Evolutionary conservation across 2,888 invertebrate species (phyloP), one percentile per base, ranked within the genome.

Genomic region (Scotopteryx bipunctaria): DNA sequence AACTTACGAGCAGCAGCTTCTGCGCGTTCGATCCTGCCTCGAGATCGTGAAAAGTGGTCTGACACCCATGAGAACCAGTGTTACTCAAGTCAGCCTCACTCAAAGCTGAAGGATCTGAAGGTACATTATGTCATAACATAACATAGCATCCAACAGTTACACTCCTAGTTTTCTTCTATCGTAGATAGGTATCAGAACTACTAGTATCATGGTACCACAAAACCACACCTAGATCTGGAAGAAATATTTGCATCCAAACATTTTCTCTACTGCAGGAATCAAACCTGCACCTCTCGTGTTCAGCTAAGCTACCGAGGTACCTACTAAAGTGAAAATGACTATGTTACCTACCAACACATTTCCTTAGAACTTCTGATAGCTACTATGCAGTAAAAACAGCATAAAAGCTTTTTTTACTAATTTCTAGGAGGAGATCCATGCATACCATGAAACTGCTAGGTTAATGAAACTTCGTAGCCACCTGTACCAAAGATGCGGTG

Each of bases 341-440:
- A n/a, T n/a, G n/a, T n/a, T n/a, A n/a, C n/a, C n/a, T n/a, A n/a
- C n/a, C n/a, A n/a, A n/a, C n/a, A n/a, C n/a, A n/a, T n/a, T n/a
- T n/a, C n/a, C n/a, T n/a, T n/a, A n/a, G n/a, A n/a, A n/a, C n/a
- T n/a, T n/a, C n/a, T n/a, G n/a, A n/a, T n/a, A n/a, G n/a, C n/a
- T n/a, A n/a, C n/a, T n/a, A n/a, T n/a, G n/a, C n/a, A n/a, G n/a
- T n/a, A n/a, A n/a, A n/a, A n/a, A n/a, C n/a, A n/a, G n/a, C n/a
- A n/a, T n/a, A n/a, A 9, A 31, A 14, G 31, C 9, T 19, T 17
- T 29, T 0, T n/a, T 14, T 0, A n/a, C n/a, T n/a, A n/a, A n/a
- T 5, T 76, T 74, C n/a, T 71, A 91, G 90, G 82, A 85, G 67
- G 90, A 91, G 73, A 91, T 91, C 27, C 77, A 80, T 59, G 78